These are phyloP conservation scores for Callaeas wilsoni DNA, from an alignment of 2,113 vertebrate species.

Conservation along the genomic window DNA sequence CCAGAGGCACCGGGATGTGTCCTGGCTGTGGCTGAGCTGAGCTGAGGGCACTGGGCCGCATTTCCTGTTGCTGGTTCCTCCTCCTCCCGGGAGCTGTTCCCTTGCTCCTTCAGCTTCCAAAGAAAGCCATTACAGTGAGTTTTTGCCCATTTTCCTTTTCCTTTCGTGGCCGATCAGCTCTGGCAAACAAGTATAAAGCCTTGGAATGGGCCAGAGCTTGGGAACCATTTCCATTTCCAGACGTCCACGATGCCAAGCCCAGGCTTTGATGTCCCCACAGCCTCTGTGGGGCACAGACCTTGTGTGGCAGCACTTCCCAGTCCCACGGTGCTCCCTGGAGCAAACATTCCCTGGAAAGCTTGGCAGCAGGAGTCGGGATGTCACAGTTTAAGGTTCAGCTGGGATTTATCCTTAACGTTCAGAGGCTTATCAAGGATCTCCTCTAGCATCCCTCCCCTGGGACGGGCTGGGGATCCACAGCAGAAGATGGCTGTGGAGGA, in stretches of 20 bases:
- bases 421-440: neutral
- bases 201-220: neutral
- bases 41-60: too few relatives aligned
- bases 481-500: neutral
- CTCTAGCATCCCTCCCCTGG: neutral
- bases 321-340: neutral
- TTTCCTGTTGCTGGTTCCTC: too few relatives aligned
- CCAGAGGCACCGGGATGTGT: neutral
- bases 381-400: neutral
- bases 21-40: neutral
- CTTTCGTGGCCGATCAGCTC: neutral
- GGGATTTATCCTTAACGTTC: neutral
- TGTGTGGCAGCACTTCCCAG: neutral
- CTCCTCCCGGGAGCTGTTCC: neutral
- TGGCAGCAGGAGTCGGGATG: neutral
- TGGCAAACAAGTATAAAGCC: neutral
- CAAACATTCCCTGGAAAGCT: neutral
- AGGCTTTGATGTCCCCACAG: neutral
- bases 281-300: neutral
- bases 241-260: accelerated
- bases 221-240: neutral
- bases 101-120: neutral
- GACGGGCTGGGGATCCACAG: neutral
- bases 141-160: neutral
- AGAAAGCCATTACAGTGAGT: neutral